Conservation (phyloP, 2,113 vertebrate species). For the Megaceryle maxima region DNA sequence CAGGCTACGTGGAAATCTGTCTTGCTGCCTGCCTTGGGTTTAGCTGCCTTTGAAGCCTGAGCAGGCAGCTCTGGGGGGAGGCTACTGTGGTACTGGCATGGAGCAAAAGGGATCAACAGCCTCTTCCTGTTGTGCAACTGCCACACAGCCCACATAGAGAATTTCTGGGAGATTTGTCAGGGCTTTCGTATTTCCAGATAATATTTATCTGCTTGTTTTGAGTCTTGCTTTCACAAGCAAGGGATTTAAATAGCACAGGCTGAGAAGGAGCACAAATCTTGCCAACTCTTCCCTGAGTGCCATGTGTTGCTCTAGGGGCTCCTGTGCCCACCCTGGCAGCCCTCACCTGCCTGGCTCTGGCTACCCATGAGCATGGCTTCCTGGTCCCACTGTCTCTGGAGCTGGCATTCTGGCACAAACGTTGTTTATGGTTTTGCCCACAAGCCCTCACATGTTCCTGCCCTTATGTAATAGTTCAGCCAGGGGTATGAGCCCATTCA, state of each 20-base stretch:
- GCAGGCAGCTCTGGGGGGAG: background rate
- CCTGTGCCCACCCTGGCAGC: background rate
- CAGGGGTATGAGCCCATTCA: background rate
- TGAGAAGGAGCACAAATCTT: background rate
- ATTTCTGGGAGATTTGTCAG: conserved; percentile 41
- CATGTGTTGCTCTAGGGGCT: fast-evolving
- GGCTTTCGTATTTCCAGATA: conserved; percentile 34
- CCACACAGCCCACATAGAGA: background rate
- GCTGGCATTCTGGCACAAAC: background rate
- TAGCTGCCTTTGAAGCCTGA: fast-evolving
- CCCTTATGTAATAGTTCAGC: background rate
- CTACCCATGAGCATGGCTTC: fast-evolving
- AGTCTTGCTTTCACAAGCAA: background rate
- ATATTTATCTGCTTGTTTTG: conserved; percentile 21
- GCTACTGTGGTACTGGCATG: fast-evolving
- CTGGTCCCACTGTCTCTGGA: background rate
- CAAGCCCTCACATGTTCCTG: fast-evolving
- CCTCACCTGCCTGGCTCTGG: background rate
- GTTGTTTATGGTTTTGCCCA: background rate
- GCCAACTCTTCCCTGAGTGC: background rate
- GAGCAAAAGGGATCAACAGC: conserved; percentile 4
- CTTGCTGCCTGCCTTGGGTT: background rate
- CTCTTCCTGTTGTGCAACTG: conserved; percentile 36
- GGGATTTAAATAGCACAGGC: background rate
- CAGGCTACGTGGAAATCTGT: background rate